A percentile compares a stretch with the other conserved stretches of the same genome.
Evolutionary conservation across 2,888 invertebrate species (phyloP).

Genomic region (Diarsia dahlii): DNA sequence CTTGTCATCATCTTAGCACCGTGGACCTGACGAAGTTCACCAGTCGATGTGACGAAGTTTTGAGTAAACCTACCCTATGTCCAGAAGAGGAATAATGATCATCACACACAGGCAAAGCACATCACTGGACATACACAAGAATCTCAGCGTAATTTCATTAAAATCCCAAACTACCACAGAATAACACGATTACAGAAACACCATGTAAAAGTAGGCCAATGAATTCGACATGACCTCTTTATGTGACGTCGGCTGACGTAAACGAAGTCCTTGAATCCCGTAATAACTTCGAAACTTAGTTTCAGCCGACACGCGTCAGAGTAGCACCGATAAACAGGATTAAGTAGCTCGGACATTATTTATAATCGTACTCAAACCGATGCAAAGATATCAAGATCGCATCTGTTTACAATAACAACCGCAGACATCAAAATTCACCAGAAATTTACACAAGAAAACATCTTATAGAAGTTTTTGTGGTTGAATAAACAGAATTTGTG

Average conservation of each 20-base stretch:
- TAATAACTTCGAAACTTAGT: conserved; percentile 32
- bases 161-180: neutral
- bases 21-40: too few species aligned
- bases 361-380: conserved; percentile 31
- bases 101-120: neutral
- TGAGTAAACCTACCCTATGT: neutral
- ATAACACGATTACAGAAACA: conserved; percentile 11
- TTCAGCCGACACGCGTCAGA: conserved; percentile 27
- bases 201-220: conserved; percentile 22
- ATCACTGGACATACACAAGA: too few species aligned
- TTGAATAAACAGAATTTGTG: conserved; percentile 34
- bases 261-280: conserved; percentile 44
- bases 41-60: too few species aligned
- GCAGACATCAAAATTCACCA: conserved; percentile 21
- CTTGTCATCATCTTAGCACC: too few species aligned
- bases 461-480: conserved; percentile 17
- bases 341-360: conserved; percentile 41
- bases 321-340: conserved; percentile 37
- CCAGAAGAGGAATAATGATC: neutral
- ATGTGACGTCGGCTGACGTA: conserved; percentile 60
- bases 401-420: conserved; percentile 50
- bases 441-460: conserved; percentile 11
- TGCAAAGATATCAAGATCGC: conserved; percentile 42
- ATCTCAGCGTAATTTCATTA: neutral
- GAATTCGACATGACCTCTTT: conserved; percentile 57